Evolutionary conservation across 2,797 vertebrate genomes (phyloP), one percentile per base, ranked within the genome.

Genomic region (Aeoliscus strigatus): DNA sequence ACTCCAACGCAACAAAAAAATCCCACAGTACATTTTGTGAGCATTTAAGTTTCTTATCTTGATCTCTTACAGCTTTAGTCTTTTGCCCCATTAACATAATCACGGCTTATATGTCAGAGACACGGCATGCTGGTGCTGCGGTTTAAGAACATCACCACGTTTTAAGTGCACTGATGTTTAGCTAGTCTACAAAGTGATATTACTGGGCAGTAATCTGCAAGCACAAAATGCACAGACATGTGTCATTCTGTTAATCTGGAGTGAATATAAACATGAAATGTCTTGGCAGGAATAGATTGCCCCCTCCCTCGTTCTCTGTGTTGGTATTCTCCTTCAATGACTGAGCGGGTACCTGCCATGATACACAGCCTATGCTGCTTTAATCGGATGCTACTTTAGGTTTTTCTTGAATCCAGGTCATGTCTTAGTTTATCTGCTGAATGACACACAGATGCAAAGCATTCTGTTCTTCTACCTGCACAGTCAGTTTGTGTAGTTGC

Each of bases 31-130:
- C 58, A 54, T 58, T 66, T 44, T 43, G 24, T 56, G 29, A 50
- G 42, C 48, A 33, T 62, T 42, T 55, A 59, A 40, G 18, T 51
- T 45, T 10, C 38, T 69, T 39, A 28, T 14, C 30, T 47, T 30
- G 42, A 48, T 39, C 45, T 50, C 16, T 27, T 45, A 31, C 33
- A 39, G 39, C 48, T 45, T 44, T 46, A 47, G 35, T 55, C 17
- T 52, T 13, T 18, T 57, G 31, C 11, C 9, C 7, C n/a, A 37
- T 66, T 49, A 53, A 38, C 39, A 55, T 58, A 60, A 64, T 55
- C 44, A 30, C 34, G 24, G 8, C 16, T 58, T 49, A 36, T 9
- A 44, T 50, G 37, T 37, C 38, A 42, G 21, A 33, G 14, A 39
- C 14, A 18, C 9, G 9, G 25, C 27, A 34, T 1, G 3, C 1